A percentile compares a stretch with the other conserved stretches of the same genome.
These are phyloP conservation scores for Mechanitis messenoides DNA, from an alignment of 2,888 invertebrate species.

Conservation along the genomic window DNA sequence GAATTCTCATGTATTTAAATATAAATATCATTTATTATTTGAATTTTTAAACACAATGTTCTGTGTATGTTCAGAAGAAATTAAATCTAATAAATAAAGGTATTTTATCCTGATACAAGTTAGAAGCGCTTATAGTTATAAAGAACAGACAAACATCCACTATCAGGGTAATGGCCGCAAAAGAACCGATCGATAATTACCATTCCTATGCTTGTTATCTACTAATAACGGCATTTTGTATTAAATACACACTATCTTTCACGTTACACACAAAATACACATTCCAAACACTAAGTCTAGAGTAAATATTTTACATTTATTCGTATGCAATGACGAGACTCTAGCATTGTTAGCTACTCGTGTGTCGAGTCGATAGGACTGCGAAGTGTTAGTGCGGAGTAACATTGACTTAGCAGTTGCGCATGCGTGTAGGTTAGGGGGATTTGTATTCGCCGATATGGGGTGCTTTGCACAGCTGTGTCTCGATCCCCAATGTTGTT, in stretches of 20 bases:
- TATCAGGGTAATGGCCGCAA: conserved; percentile 54
- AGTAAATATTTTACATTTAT: conserved; percentile 26
- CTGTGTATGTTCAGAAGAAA: too few relatives aligned
- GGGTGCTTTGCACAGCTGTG: conserved; percentile 68
- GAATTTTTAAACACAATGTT: too few relatives aligned
- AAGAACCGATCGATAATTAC: conserved; percentile 68
- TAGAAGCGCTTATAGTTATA: background rate
- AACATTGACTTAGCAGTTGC: conserved; percentile 58
- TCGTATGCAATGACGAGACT: conserved; percentile 36
- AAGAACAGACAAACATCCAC: conserved; percentile 25
- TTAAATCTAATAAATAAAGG: too few relatives aligned
- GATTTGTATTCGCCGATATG: conserved; percentile 58
- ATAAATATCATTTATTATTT: too few relatives aligned
- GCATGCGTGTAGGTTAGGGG: conserved; percentile 69
- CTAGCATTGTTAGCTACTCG: conserved; percentile 57
- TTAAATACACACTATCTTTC: conserved; percentile 37
- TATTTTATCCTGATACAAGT: too few relatives aligned
- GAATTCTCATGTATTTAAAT: too few relatives aligned
- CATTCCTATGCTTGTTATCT: conserved; percentile 57
- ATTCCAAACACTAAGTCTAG: conserved; percentile 41
- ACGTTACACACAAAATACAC: conserved; percentile 54
- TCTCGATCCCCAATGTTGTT: conserved; percentile 38
- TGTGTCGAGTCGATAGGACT: conserved; percentile 49
- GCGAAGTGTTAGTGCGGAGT: conserved; percentile 45
- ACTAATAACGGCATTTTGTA: conserved; percentile 63